These are phyloP conservation scores for Drosophila eohydei DNA, from an alignment of 2,888 invertebrate species.

Conservation along the genomic window DNA sequence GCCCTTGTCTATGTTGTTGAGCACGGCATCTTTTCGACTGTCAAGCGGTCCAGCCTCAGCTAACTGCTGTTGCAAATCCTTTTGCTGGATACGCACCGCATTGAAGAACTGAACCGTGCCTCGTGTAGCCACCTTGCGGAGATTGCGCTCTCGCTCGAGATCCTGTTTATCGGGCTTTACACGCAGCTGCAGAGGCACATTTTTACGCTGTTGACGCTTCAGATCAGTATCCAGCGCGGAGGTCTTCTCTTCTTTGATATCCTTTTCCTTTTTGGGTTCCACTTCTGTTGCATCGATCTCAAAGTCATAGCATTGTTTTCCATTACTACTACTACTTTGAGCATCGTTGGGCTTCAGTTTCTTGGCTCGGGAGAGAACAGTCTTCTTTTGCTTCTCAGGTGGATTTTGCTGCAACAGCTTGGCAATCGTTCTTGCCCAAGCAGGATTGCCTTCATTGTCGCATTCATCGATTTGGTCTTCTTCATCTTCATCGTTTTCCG, in stretches of 20 bases:
- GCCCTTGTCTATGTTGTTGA: constrained; percentile 90
- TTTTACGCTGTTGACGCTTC: constrained; percentile 70
- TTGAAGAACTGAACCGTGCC: constrained; percentile 97
- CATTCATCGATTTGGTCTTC: constrained; percentile 29
- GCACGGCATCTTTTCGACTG: constrained; percentile 90
- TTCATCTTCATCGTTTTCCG: constrained; percentile 50
- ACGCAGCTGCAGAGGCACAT: constrained; percentile 87
- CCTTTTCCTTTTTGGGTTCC: constrained; percentile 78
- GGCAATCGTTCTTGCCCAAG: constrained; percentile 93
- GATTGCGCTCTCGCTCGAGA: constrained; percentile 90
- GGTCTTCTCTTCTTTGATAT: constrained; percentile 84
- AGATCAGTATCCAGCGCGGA: constrained; percentile 66
- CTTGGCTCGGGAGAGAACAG: constrained; percentile 92
- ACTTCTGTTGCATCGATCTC: constrained; percentile 88
- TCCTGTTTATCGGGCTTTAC: constrained; percentile 91
- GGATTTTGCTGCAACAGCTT: constrained; percentile 91
- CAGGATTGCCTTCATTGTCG: constrained; percentile 86
- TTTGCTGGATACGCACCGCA: constrained; percentile 94
- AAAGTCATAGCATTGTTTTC: constrained; percentile 86
- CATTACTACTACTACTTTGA: constrained; percentile 69
- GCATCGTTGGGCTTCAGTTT: constrained; percentile 87
- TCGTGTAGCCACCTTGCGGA: constrained; percentile 94
- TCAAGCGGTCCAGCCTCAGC: constrained; percentile 90
- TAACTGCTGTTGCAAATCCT: constrained; percentile 89
- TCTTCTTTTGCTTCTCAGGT: constrained; percentile 90